Evolutionary conservation across 2,797 vertebrate genomes (phyloP).

Genomic region (Falco naumanni): DNA sequence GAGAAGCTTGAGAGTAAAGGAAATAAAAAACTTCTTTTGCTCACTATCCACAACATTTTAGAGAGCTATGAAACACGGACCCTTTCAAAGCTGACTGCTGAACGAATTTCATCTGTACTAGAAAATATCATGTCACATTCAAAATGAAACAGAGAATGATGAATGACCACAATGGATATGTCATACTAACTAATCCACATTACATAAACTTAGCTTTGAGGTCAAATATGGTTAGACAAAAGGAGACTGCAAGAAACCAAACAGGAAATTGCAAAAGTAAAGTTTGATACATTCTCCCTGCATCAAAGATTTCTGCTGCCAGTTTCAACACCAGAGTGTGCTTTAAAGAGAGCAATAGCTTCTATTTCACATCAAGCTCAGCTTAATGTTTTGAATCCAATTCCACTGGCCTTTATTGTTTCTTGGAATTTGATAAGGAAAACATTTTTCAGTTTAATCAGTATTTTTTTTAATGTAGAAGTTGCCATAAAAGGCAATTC

Average conservation of each 20-base stretch:
- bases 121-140: slow-evolving; percentile 1
- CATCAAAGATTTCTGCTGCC: background rate
- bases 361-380: background rate
- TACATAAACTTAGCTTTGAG: slow-evolving; percentile 21
- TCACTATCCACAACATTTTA: background rate
- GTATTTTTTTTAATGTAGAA: background rate
- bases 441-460: background rate
- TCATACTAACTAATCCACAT: background rate
- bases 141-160: slow-evolving; percentile 27
- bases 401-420: background rate
- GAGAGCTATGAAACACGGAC: background rate
- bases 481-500: background rate
- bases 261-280: slow-evolving; percentile 29
- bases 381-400: background rate
- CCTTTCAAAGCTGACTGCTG: slow-evolving; percentile 5
- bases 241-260: background rate
- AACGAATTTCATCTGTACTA: slow-evolving; percentile 9
- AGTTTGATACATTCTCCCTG: background rate
- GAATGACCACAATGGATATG: background rate
- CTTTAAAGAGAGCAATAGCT: background rate
- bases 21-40: background rate
- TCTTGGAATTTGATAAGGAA: background rate
- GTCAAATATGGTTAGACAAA: slow-evolving; percentile 24
- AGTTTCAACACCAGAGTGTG: background rate
- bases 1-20: background rate